Evolutionary conservation across 1,140 invertebrate species (phyloP).

Genomic region (Bombus sibiricus): DNA sequence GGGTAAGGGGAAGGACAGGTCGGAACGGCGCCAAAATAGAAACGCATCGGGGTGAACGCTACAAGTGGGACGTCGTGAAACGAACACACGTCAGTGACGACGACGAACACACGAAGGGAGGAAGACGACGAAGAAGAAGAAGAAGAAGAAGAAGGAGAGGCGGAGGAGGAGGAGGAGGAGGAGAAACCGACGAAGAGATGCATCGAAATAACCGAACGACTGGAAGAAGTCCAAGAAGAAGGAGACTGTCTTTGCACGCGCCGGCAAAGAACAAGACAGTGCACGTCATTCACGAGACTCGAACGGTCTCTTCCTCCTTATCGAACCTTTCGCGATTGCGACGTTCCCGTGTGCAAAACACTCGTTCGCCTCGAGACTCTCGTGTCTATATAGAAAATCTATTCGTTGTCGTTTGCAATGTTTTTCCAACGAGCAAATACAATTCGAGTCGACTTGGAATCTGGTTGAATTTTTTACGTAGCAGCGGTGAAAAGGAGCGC

Average conservation of each 20-base stretch:
- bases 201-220: conserved; percentile 71
- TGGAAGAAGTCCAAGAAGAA: conserved; percentile 75
- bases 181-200: conserved; percentile 53
- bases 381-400: background rate
- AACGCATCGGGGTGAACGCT: conserved; percentile 54
- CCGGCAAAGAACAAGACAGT: conserved; percentile 25
- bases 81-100: conserved; percentile 31
- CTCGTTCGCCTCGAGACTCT: background rate
- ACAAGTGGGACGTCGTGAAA: conserved; percentile 61
- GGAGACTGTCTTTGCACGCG: conserved; percentile 28
- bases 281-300: conserved; percentile 50
- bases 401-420: background rate
- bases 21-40: conserved; percentile 71
- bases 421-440: background rate
- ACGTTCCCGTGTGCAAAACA: background rate
- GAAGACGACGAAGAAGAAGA: background rate
- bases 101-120: background rate
- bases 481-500: background rate
- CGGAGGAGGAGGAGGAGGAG: background rate
- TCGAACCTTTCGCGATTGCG: background rate
- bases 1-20: background rate
- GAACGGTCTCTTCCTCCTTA: conserved; percentile 3
- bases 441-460: background rate
- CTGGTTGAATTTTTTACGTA: background rate
- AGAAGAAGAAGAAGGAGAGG: background rate